Conservation (phyloP, 2,113 vertebrate species). For the Hymenochirus boettgeri region DNA sequence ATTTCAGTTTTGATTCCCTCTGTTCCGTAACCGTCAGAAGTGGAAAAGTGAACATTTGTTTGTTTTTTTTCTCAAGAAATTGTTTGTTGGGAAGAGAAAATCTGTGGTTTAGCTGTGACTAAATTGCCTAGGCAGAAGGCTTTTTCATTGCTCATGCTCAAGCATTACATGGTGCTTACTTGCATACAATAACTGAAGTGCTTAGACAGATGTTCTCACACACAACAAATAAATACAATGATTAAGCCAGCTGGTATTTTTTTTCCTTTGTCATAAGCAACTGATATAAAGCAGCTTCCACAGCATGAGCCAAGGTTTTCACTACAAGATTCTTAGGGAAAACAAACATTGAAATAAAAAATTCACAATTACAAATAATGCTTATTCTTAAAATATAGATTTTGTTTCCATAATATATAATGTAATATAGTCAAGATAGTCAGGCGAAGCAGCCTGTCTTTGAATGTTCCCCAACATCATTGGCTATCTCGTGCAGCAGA, state of each 20-base stretch:
- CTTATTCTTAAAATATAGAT: too few relatives aligned
- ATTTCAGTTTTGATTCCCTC: too few relatives aligned
- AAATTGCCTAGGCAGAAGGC: conserved; percentile 24
- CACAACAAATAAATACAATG: conserved; percentile 21
- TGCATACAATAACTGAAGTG: conserved; percentile 15
- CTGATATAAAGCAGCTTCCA: conserved; percentile 7
- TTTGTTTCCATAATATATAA: too few relatives aligned
- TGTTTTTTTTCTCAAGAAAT: too few relatives aligned
- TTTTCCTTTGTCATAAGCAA: conserved; percentile 1
- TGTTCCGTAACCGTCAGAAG: too few relatives aligned
- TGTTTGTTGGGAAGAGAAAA: conserved; percentile 15
- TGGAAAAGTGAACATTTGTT: too few relatives aligned
- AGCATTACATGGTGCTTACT: conserved; percentile 30
- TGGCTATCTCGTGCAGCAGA: too few relatives aligned
- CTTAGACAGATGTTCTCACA: conserved; percentile 31
- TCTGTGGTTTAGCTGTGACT: conserved; percentile 15
- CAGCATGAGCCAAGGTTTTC: conserved; percentile 3
- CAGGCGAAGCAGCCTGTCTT: too few relatives aligned
- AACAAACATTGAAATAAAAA: too few relatives aligned
- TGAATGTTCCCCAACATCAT: too few relatives aligned
- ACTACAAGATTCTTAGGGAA: background rate
- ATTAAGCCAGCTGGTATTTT: conserved; percentile 1
- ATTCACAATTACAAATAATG: too few relatives aligned
- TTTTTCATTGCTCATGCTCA: conserved; percentile 29
- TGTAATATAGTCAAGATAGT: too few relatives aligned